A percentile compares a stretch with the other conserved stretches of the same genome.
Evolutionary conservation across 35 echinoderm and acorn worm genomes (phyloP).

Genomic region (Hemicentrotus pulcherrimus): DNA sequence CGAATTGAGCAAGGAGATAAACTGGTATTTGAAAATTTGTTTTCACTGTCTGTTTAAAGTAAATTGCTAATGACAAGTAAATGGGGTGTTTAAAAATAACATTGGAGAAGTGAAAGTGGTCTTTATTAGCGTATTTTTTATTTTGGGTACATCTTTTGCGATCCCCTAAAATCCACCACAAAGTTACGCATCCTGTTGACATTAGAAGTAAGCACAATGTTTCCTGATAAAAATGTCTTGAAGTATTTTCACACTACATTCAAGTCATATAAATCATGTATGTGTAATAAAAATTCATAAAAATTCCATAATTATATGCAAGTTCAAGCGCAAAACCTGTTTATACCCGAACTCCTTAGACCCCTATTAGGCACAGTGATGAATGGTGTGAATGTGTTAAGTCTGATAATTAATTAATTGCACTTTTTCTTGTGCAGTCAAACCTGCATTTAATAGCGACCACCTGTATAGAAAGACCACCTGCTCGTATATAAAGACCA

Average conservation of each 20-base stretch:
- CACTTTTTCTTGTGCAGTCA: too few relatives aligned
- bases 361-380: too few relatives aligned
- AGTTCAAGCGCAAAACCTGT: not conserved
- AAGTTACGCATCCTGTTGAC: not conserved
- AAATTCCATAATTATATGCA: not conserved
- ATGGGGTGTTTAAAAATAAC: not conserved
- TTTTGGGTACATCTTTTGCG: not conserved
- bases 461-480: too few relatives aligned
- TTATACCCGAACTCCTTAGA: too few relatives aligned
- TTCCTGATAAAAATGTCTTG: constrained; percentile 4
- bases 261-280: not conserved
- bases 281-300: too few relatives aligned
- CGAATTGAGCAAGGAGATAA: not conserved
- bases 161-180: not conserved
- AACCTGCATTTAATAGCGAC: too few relatives aligned
- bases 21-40: not conserved
- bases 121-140: not conserved
- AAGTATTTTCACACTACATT: not conserved
- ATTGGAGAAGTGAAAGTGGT: not conserved
- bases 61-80: not conserved
- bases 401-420: too few relatives aligned
- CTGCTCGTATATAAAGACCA: too few relatives aligned
- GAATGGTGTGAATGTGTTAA: too few relatives aligned
- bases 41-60: not conserved
- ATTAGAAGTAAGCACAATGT: not conserved